These are phyloP conservation scores for Atta cephalotes DNA, from an alignment of 1,140 invertebrate genomes.

Conservation along the genomic window DNA sequence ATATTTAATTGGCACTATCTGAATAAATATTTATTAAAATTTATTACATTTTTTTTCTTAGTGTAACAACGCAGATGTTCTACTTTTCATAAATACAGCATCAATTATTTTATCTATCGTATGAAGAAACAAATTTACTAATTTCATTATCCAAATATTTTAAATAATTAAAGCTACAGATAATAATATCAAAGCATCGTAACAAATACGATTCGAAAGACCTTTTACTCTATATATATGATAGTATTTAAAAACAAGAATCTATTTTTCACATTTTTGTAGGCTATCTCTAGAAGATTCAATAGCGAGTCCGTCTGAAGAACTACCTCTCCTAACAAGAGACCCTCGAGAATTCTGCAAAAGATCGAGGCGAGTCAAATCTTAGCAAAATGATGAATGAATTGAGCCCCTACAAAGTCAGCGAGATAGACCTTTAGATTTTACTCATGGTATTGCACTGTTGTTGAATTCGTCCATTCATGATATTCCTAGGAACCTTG, in stretches of 20 bases:
- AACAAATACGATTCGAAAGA: neutral
- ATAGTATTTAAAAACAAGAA: slow-evolving; percentile 30
- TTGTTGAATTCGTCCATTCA: slow-evolving; percentile 76
- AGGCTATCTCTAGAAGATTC: slow-evolving; percentile 7
- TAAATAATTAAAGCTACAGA: neutral
- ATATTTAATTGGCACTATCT: neutral
- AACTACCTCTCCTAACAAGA: slow-evolving; percentile 77
- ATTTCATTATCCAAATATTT: neutral
- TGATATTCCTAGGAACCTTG: slow-evolving; percentile 71
- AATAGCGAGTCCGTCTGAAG: slow-evolving; percentile 30
- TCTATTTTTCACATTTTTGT: slow-evolving; percentile 21
- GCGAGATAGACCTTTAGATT: slow-evolving; percentile 38
- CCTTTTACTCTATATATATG: neutral
- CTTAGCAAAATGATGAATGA: slow-evolving; percentile 81
- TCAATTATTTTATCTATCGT: neutral
- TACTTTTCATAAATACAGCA: too few species aligned
- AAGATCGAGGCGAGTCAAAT: slow-evolving; percentile 79
- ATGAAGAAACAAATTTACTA: neutral
- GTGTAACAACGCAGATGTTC: too few species aligned
- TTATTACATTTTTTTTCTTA: neutral
- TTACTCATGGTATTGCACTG: slow-evolving; percentile 60
- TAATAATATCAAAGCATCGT: neutral
- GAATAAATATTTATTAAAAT: neutral
- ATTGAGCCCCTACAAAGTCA: slow-evolving; percentile 80
- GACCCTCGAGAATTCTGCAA: slow-evolving; percentile 76